Percentiles rank a stretch among this genome's conserved stretches.
These are phyloP conservation scores for Anguilla obscura DNA, from an alignment of 2,797 vertebrate species.

Conservation along the genomic window DNA sequence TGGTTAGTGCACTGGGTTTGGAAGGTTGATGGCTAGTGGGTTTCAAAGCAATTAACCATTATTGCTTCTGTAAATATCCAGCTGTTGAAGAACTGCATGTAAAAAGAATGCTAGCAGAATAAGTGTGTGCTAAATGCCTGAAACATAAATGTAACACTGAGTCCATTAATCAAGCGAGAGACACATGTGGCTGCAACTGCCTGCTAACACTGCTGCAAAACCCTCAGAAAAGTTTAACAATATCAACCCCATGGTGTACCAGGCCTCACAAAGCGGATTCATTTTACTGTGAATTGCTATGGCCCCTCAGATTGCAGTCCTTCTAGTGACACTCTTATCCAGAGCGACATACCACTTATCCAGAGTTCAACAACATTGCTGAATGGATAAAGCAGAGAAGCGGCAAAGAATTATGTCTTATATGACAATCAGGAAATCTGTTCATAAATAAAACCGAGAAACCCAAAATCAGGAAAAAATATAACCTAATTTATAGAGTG, in stretches of 20 bases:
- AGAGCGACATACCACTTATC: background rate
- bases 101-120: background rate
- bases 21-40: background rate
- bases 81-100: background rate
- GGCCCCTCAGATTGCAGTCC: background rate
- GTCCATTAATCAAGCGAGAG: background rate
- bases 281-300: background rate
- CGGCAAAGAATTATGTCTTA: background rate
- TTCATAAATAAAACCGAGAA: background rate
- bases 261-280: background rate
- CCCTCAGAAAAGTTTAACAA: background rate
- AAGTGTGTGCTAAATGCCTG: background rate
- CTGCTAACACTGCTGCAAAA: background rate
- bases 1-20: background rate
- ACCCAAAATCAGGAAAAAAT: background rate
- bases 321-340: background rate
- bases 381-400: background rate
- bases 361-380: background rate
- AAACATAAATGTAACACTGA: background rate
- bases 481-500: background rate
- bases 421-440: background rate
- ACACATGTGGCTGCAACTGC: background rate
- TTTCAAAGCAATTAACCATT: background rate
- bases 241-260: background rate
- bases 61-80: background rate